Evolutionary conservation across 2,888 invertebrate genomes (phyloP), one percentile per base, ranked within the genome.

Genomic region (Perithous albicinctus): DNA sequence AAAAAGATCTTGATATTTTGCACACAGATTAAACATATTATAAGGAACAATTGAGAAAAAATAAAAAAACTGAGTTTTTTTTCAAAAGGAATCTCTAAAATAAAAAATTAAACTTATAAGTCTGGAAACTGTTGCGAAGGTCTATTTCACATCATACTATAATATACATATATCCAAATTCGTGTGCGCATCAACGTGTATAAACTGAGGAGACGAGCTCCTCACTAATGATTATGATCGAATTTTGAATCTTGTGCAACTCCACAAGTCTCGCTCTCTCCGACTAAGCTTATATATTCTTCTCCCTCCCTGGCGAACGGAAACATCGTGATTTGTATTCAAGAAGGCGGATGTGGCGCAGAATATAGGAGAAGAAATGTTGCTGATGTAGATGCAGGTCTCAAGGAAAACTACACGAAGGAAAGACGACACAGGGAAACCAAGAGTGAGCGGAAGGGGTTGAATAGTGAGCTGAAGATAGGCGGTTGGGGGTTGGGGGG

Each of bases 141-240:
- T n/a, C n/a, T n/a, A n/a, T n/a, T n/a, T n/a, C n/a, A n/a, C n/a
- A n/a, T n/a, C 5, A 43, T 43, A 15, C 10, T n/a, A 38, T 8
- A 38, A 38, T 10, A 38, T 38, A 10, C 38, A 38, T 1, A 10
- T 38, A 2, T 38, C 0, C 10, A 38, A 1, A 10, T 38, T 5
- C 32, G 32, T 32, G 2, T 38, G 29, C 64, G 12, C 41, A n/a
- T n/a, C n/a, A n/a, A n/a, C 66, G 29, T n/a, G 66, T 66, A 15
- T 4, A n/a, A n/a, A 32, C 18, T 29, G 6, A 35, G 12, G 6
- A 66, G 51, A 67, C 73, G 85, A 85, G 89, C 88, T 89, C n/a
- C 56, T 89, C 89, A 89, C 90, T 91, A 91, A 90, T 90, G 89
- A 86, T 91, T 90, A 91, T 91, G 89, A 91, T 90, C 87, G 85